Evolutionary conservation across 2,888 invertebrate species (phyloP).

Genomic region (Harmothoe impar): DNA sequence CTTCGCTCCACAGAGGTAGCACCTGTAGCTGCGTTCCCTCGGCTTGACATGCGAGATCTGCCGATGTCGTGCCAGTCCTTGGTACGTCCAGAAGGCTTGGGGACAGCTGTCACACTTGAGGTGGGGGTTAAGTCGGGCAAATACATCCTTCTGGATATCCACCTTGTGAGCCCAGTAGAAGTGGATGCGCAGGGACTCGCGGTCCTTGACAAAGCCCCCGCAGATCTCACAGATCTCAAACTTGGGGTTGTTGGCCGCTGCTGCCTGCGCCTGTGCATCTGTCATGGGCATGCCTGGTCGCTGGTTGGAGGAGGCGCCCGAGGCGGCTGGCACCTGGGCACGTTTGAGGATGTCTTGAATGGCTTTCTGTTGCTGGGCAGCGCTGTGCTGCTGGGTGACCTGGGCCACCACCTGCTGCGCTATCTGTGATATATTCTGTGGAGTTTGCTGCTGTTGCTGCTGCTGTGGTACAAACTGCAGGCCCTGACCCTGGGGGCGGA

Average conservation of each 20-base stretch:
- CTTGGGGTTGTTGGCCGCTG: conserved; percentile 36
- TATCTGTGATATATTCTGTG: conserved; percentile 53
- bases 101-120: conserved; percentile 98
- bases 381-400: conserved; percentile 49
- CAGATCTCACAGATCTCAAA: conserved; percentile 96
- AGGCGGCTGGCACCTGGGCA: conserved; percentile 25
- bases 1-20: conserved; percentile 73
- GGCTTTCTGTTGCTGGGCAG: conserved; percentile 59
- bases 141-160: conserved; percentile 78
- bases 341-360: conserved; percentile 57
- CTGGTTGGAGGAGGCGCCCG: background rate
- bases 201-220: conserved; percentile 97
- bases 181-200: conserved; percentile 95
- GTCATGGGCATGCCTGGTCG: background rate
- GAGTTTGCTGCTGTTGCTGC: background rate
- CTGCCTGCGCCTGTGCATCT: conserved; percentile 14
- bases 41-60: conserved; percentile 84
- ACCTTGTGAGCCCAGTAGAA: conserved; percentile 98
- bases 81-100: conserved; percentile 97
- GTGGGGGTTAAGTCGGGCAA: conserved; percentile 87
- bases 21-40: conserved; percentile 63
- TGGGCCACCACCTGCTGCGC: conserved; percentile 52
- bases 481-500: background rate
- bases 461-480: background rate
- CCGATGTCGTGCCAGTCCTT: conserved; percentile 96